phyloP scores from a whole-genome alignment of 2,113 vertebrate species.

The Thunnus maccoyii region DNA sequence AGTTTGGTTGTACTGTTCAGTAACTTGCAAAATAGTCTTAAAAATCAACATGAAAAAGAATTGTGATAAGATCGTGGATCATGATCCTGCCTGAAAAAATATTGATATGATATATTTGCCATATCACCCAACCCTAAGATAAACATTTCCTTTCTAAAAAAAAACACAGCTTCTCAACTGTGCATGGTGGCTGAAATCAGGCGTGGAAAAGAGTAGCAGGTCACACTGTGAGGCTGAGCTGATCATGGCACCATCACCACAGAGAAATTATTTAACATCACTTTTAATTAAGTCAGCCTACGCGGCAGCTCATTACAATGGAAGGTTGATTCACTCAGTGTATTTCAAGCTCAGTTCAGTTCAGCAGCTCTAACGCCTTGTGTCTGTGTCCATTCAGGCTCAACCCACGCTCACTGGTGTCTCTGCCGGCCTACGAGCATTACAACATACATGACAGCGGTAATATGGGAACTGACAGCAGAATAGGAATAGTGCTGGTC shows the following conservation, averaged over 20 bases:
- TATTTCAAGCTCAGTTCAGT: conserved; percentile 56
- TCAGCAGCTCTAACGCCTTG: conserved; percentile 43
- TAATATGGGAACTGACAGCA: conserved; percentile 72
- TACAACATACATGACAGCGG: conserved; percentile 54
- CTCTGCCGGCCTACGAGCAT: conserved; percentile 24
- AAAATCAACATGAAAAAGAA: too few species aligned
- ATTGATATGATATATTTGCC: too few species aligned
- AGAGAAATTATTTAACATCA: conserved; percentile 81
- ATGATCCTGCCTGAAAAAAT: too few species aligned
- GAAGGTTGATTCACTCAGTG: conserved; percentile 71
- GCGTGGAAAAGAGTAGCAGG: conserved; percentile 53
- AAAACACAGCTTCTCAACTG: conserved; percentile 54
- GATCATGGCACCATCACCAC: conserved; percentile 59
- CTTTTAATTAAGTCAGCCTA: conserved; percentile 80
- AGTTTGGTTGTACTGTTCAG: too few species aligned
- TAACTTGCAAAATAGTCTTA: too few species aligned
- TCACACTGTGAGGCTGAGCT: conserved; percentile 52
- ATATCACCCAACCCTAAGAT: too few species aligned
- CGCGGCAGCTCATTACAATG: conserved; percentile 72
- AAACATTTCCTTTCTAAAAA: conserved; percentile 16
- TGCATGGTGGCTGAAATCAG: conserved; percentile 68
- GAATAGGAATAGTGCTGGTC: conserved; percentile 60
- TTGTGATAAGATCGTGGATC: too few species aligned
- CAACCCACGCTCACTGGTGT: conserved; percentile 17
- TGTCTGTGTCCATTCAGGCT: conserved; percentile 41